phyloP scores from a whole-genome alignment of 2,797 vertebrate genomes.

The Sebastes trivittatus region DNA sequence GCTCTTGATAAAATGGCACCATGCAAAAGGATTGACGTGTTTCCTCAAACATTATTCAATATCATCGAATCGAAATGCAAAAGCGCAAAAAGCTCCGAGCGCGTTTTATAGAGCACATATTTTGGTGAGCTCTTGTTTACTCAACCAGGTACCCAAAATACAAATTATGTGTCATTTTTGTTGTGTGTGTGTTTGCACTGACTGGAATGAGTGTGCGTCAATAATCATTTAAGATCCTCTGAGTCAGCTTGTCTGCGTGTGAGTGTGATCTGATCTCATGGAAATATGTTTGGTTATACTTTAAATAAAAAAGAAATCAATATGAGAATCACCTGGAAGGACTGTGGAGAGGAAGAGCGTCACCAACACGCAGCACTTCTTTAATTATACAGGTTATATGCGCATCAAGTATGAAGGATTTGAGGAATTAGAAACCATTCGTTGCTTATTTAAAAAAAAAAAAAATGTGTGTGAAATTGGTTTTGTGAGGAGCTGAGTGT shows the following conservation, averaged over 20 bases:
- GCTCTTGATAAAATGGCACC: slow-evolving; percentile 39
- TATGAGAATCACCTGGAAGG: neutral
- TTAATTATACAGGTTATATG: slow-evolving; percentile 12
- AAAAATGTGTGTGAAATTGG: neutral
- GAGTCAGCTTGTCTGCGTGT: slow-evolving; percentile 34
- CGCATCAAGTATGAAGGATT: neutral
- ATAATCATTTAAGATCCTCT: slow-evolving; percentile 41
- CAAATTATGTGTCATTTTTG: slow-evolving; percentile 59
- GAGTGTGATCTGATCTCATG: slow-evolving; percentile 18
- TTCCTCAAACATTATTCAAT: slow-evolving; percentile 6
- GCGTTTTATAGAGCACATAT: neutral
- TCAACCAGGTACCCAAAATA: slow-evolving; percentile 66
- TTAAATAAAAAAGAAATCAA: neutral
- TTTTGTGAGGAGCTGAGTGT: neutral
- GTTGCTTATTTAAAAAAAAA: neutral
- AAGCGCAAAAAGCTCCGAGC: neutral
- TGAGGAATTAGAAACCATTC: slow-evolving; percentile 13
- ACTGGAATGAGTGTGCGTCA: slow-evolving; percentile 50
- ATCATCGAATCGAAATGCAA: slow-evolving; percentile 39
- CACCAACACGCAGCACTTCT: neutral
- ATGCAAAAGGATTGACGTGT: neutral
- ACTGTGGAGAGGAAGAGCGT: slow-evolving; percentile 1
- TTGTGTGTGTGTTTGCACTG: slow-evolving; percentile 26
- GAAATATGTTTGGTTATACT: slow-evolving; percentile 8
- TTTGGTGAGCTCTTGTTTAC: slow-evolving; percentile 57